These are phyloP conservation scores for Tetraodon nigroviridis DNA, from an alignment of 2,113 vertebrate species.

Conservation along the genomic window DNA sequence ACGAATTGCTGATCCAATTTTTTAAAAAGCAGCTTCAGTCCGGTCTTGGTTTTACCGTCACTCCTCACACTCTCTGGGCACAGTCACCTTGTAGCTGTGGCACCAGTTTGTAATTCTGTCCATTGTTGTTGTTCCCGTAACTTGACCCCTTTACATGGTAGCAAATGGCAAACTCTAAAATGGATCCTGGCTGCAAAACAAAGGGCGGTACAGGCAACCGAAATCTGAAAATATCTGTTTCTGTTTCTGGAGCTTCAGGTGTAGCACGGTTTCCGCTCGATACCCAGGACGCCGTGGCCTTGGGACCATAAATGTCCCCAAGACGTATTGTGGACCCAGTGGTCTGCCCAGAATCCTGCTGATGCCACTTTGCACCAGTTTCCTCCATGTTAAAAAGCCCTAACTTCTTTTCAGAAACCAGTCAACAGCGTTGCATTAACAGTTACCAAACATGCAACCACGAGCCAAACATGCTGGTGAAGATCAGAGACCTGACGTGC, in stretches of 20 bases:
- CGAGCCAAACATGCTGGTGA: background rate
- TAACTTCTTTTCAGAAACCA: constrained; percentile 25
- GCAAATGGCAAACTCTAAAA: constrained; percentile 84
- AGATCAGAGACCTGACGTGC: constrained; percentile 41
- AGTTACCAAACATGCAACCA: background rate
- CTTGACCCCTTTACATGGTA: constrained; percentile 76
- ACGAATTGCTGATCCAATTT: too few relatives aligned
- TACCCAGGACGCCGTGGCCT: constrained; percentile 76
- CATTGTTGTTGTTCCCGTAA: constrained; percentile 90
- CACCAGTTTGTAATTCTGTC: constrained; percentile 85
- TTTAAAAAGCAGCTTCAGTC: too few relatives aligned
- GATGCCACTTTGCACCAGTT: constrained; percentile 8
- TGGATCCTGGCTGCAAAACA: constrained; percentile 77
- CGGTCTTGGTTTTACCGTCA: constrained; percentile 13
- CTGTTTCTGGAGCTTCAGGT: constrained; percentile 40
- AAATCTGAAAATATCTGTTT: constrained; percentile 86
- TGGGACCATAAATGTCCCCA: constrained; percentile 56
- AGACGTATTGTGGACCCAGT: constrained; percentile 54
- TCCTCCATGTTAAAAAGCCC: constrained; percentile 23
- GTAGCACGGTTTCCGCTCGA: constrained; percentile 23
- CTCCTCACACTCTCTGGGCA: constrained; percentile 88
- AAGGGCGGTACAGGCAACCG: constrained; percentile 86
- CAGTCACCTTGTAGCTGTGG: constrained; percentile 79
- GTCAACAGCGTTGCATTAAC: background rate
- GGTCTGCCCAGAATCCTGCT: constrained; percentile 19